phyloP scores from a whole-genome alignment of 2,797 vertebrate genomes.

The Diglossa cyanea region DNA sequence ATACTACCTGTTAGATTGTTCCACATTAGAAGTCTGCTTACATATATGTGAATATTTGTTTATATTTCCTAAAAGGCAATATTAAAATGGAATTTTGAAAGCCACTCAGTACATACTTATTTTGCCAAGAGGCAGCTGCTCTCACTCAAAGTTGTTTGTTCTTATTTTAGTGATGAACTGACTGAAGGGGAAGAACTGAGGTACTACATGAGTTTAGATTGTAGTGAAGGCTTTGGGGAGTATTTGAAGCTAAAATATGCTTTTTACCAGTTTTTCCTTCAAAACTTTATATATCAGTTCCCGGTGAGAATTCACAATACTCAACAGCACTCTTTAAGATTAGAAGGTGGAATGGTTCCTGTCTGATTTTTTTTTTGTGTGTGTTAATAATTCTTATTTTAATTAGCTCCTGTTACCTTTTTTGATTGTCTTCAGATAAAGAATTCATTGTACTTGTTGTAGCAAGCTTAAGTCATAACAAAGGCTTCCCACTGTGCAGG shows the following conservation, averaged over 20 bases:
- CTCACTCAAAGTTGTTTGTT: neutral
- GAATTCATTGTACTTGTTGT: neutral
- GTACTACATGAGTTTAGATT: neutral
- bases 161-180: neutral
- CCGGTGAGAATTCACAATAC: neutral
- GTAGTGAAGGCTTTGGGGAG: neutral
- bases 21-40: neutral
- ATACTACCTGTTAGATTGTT: neutral
- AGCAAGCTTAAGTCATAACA: neutral
- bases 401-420: neutral
- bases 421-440: neutral
- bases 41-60: neutral
- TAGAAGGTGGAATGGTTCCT: neutral
- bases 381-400: neutral
- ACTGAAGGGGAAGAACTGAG: neutral
- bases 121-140: neutral
- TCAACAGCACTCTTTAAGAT: neutral
- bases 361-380: neutral
- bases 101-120: neutral
- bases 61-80: neutral
- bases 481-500: neutral
- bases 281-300: neutral
- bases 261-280: neutral
- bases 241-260: neutral
- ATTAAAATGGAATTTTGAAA: neutral